Evolutionary conservation across 2,888 invertebrate genomes (phyloP), one percentile per base, ranked within the genome.

Genomic region (Eutolmus rufibarbis): DNA sequence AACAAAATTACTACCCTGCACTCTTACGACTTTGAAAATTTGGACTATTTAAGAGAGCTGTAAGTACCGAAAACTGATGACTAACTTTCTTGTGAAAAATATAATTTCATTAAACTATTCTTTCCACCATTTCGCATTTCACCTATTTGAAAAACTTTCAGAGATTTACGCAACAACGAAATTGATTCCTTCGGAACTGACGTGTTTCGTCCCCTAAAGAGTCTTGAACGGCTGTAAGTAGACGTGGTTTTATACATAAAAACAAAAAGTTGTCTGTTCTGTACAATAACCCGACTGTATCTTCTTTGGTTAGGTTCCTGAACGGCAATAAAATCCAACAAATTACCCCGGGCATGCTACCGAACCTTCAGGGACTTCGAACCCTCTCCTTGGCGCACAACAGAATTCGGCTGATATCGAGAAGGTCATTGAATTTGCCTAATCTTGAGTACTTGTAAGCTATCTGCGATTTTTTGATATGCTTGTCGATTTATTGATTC

Each of bases 371-470:
- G 2, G 90, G 91, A 19, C 89, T 94, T 37, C 90, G 91, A 40
- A 92, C 92, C n/a, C 90, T 94, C 82, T 94, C 94, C 5, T 89
- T 94, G 90, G 93, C 93, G 31, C 92, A 93, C 82, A 94, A 94
- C 90, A 90, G 90, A 76, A 92, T 92, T 82, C 82, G 76, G 12
- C 89, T 89, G 78, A 91, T 93, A 92, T 89, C 90, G 89, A 86
- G 89, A 85, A 81, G 91, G 92, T 89, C 93, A 90, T 90, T 91
- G 89, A 82, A 92, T 87, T 90, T 94, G 86, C 91, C 92, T 0
- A 89, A 90, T 31, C 89, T 94, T 12, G 90, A 90, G 88, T 92
- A 92, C 89, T 91, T 94, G 94, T 94, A 90, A 94, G 94, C 93
- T 90, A 77, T 74, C 40, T 31, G 19, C 7, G 19, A 46, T 19